phyloP scores from a whole-genome alignment of 2,113 vertebrate species.

The Dasypus novemcinctus region DNA sequence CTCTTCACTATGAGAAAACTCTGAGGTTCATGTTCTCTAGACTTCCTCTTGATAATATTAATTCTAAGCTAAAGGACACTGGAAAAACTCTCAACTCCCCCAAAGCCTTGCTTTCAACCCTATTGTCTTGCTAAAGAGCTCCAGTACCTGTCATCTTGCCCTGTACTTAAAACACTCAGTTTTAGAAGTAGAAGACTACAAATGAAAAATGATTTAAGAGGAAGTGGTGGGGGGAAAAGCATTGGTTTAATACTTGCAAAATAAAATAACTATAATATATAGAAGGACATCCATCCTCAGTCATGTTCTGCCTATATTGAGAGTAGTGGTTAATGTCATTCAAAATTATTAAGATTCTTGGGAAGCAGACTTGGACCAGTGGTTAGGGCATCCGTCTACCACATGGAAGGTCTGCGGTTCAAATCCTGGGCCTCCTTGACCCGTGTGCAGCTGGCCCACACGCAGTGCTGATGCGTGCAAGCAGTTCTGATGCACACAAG shows the following conservation, averaged over 20 bases:
- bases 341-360: constrained; percentile 26
- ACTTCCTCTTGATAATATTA: background rate
- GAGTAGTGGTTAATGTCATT: background rate
- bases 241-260: constrained; percentile 3
- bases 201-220: constrained; percentile 15
- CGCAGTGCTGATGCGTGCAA: too few species aligned
- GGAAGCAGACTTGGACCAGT: too few species aligned
- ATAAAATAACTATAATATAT: background rate
- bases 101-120: background rate
- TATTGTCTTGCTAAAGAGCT: background rate
- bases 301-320: background rate
- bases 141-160: background rate
- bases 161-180: background rate
- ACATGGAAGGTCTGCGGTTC: too few species aligned
- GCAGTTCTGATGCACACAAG: too few species aligned
- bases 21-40: background rate
- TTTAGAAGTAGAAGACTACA: background rate
- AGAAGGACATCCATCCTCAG: background rate
- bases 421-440: too few species aligned
- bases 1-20: background rate
- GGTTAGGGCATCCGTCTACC: too few species aligned
- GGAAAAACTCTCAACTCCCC: background rate
- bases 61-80: background rate
- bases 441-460: too few species aligned
- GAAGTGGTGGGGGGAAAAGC: background rate